Evolutionary conservation across 1,140 invertebrate species (phyloP), one percentile per base, ranked within the genome.

Genomic region (Atopsyche davidsoni): DNA sequence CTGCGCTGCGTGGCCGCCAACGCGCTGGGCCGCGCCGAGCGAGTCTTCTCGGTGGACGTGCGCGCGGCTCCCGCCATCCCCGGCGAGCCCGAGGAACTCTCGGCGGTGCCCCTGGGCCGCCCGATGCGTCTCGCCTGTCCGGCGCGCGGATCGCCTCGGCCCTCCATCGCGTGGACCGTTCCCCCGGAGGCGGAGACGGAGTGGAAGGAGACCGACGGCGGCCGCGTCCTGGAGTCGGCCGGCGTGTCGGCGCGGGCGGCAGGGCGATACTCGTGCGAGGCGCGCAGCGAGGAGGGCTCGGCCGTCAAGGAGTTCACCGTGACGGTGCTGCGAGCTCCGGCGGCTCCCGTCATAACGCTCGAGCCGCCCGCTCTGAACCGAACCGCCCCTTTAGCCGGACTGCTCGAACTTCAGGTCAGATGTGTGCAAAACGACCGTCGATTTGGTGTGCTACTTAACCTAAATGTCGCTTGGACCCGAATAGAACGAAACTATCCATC

Each of bases 1-100:
- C 70, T 71, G 51, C 61, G 63, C 31, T 73, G 71, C 49, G 53
- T 70, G 14, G 69, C 61, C 0, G 59, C 53, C 10, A 73, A 73
- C 32, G 35, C 57, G 13, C 61, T 69, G 31, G 71, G 68, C 0
- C 62, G 65, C 14, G 48, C 64, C 9, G 31, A 48, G 2, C 65
- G 59, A 41, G 58, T 61, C 10, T 68, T 66, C 36, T 58, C 21
- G 3, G 36, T 73, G 1, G 60, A 66, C 14, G 66, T 70, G n/a
- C n/a, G n/a, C n/a, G n/a, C n/a, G n/a, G n/a, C 39, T n/a, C 53
- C 53, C 9, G 42, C 6, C 10, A 52, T 58, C 21, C 46, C 50
- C 3, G 50, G 48, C 10, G 24, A 28, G 11, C 34, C 35, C 32
- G 24, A 17, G 32, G 47, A 47, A 13, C 32, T 38, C 22, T 22